phyloP scores from a whole-genome alignment of 2,888 invertebrate genomes.

The Meta bourneti region DNA sequence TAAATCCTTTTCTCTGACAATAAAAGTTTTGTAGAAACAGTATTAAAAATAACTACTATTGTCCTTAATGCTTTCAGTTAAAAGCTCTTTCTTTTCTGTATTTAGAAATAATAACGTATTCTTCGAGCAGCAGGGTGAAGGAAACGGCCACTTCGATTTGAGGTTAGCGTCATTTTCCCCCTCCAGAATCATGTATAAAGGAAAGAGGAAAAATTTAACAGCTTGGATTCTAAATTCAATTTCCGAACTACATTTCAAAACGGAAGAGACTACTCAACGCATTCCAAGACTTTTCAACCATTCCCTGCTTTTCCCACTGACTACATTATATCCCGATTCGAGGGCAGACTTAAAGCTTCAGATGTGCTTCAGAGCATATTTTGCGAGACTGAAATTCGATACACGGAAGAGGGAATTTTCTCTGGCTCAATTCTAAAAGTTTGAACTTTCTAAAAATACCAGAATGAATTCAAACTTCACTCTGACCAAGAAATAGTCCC shows the following conservation, averaged over 20 bases:
- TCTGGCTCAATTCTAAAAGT: neutral
- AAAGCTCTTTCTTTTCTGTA: neutral
- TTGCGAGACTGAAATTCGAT: conserved; percentile 25
- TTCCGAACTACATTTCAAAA: conserved; percentile 49
- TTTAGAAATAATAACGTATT: neutral
- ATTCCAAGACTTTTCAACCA: neutral
- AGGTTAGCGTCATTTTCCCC: neutral
- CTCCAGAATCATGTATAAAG: neutral
- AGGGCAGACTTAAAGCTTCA: conserved; percentile 27
- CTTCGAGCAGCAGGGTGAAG: neutral
- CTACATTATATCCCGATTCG: conserved; percentile 6
- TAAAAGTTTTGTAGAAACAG: too few relatives aligned
- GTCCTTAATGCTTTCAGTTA: neutral
- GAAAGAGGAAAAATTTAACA: conserved; percentile 44
- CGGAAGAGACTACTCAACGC: conserved; percentile 35
- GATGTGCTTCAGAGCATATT: neutral
- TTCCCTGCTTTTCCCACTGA: neutral
- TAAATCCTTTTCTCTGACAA: too few relatives aligned
- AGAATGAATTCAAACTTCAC: neutral
- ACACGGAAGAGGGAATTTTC: neutral
- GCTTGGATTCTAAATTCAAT: conserved; percentile 55
- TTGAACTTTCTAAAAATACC: conserved; percentile 8
- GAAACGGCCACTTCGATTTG: conserved; percentile 30
- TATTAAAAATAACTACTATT: neutral
- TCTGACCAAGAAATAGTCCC: neutral